Base-by-base conservation (phyloP, 2,888 invertebrate genomes). In the Mythimna pallens region DNA sequence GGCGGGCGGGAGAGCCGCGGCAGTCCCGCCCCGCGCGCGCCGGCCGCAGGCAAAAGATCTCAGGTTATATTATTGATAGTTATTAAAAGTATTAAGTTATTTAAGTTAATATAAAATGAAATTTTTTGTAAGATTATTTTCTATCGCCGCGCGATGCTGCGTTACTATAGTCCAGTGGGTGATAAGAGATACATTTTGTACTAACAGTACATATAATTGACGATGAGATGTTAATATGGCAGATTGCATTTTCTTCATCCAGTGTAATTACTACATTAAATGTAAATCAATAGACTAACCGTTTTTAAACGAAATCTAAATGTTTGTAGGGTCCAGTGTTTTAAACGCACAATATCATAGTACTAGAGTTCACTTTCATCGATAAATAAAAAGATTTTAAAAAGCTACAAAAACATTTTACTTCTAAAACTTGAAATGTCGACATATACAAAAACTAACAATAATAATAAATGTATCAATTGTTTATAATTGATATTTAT, bases 251-350 rank as follows among this genome's bases (percentile, higher is more conserved):
- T 94, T 93, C 92, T 94, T 94, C 92, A 93, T 93, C 95, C 96
- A 95, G 94, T 95, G 94, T 94, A 93, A 93, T 92, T 93, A 92
- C 90, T 93, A 92, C 94, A 93, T 93, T 93, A 92, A 93, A 93
- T 95, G 93, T 94, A 93, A 93, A 94, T 93, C 94, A 93, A 95
- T 94, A 95, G 94, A 92, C 92, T 94, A 93, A 93, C 94, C 90
- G 94, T 95, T 94, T 94, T 94, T 93, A 93, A 94, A 92, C 86
- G 92, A 94, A 95, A 95, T 96, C 94, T 96, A 93, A 95, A 95
- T 96, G 96, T 96, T 94, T 91, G 95, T 96, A 96, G 96, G 96
- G 96, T 96, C 96, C 96, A 96, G 96, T 95, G 95, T 96, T 94
- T 90, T 90, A 89, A 94, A 96, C 96, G 96, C 96, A 96, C 96